Conservation (phyloP, 2,113 vertebrate species). For the Corydoras sp. region DNA sequence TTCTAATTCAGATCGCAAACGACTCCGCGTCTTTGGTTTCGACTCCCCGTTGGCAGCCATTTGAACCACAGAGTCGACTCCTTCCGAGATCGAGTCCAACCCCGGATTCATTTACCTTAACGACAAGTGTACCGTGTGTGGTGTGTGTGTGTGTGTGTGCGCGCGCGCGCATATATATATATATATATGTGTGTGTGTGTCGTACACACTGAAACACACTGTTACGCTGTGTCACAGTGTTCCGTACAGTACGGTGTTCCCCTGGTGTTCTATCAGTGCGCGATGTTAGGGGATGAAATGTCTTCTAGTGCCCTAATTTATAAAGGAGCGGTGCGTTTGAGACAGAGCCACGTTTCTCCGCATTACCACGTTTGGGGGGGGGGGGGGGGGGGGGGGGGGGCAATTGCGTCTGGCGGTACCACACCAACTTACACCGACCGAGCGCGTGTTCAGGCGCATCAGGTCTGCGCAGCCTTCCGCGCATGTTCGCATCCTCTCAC, state of each 20-base stretch:
- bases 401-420: constrained; percentile 31
- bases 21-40: neutral
- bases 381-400: constrained; percentile 30
- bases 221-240: neutral
- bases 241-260: neutral
- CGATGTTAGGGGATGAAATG: neutral
- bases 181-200: neutral
- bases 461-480: constrained; percentile 9
- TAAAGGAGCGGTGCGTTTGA: constrained; percentile 19
- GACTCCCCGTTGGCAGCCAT: neutral
- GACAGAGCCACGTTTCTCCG: constrained; percentile 31
- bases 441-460: constrained; percentile 5
- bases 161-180: neutral
- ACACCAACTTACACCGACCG: constrained; percentile 11
- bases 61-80: neutral
- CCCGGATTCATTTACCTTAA: neutral
- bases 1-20: neutral
- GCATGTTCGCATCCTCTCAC: neutral
- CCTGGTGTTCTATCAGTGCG: neutral
- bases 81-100: neutral
- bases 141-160: neutral
- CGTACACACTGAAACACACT: neutral
- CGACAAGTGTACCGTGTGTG: neutral
- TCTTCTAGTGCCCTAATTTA: neutral
- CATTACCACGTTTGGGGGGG: constrained; percentile 25